These are phyloP conservation scores for Lagenorhynchus albirostris DNA, from an alignment of 2,113 vertebrate genomes.

Conservation along the genomic window DNA sequence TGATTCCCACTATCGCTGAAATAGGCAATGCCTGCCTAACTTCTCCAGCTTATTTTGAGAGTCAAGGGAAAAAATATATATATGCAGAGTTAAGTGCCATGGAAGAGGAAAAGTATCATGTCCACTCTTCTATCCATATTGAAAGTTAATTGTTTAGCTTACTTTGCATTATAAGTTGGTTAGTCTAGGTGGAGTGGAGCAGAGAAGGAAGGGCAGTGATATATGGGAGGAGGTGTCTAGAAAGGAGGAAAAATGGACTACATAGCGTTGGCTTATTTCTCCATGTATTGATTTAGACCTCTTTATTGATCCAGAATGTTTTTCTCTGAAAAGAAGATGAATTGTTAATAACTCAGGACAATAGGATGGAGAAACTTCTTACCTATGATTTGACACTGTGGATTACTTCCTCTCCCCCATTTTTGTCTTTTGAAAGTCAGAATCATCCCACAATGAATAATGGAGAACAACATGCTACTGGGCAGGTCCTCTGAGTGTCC, in stretches of 20 bases:
- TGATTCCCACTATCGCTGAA: neutral
- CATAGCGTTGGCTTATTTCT: neutral
- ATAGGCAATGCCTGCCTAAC: neutral
- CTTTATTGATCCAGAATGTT: neutral
- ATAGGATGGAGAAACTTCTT: neutral
- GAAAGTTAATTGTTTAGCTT: neutral
- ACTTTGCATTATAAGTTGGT: neutral
- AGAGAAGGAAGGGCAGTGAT: neutral
- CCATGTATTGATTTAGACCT: neutral
- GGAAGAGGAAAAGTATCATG: neutral
- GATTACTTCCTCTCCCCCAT: neutral
- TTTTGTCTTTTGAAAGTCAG: neutral
- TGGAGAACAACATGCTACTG: neutral
- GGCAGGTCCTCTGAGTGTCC: neutral
- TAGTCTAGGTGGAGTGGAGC: neutral
- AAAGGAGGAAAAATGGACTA: neutral
- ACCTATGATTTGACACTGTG: neutral
- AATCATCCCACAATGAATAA: neutral
- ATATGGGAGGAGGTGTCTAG: neutral
- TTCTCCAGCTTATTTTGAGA: neutral
- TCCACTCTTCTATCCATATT: neutral
- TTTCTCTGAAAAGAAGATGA: neutral
- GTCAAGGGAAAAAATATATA: neutral
- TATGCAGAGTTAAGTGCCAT: neutral
- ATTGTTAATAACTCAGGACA: neutral